Base-by-base conservation (phyloP, 2,113 vertebrate species). In the Theristicus caerulescens region DNA sequence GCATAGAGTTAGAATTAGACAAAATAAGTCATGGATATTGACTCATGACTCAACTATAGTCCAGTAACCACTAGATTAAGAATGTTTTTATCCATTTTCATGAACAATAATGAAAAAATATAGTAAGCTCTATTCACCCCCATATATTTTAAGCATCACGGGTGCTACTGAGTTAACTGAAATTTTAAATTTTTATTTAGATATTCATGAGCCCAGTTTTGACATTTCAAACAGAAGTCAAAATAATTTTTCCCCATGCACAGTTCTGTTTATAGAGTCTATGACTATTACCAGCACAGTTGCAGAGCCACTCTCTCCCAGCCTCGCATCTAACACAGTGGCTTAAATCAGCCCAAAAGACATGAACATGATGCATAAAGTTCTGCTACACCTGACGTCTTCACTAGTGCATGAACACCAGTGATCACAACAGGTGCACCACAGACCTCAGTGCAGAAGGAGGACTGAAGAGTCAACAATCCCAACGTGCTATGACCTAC, bases 401-500 rank as follows among this genome's bases (percentile, higher is more conserved):
- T 38, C n/a, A 52, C 52, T 52, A 32, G 20, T n/a, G 38, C 1
- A 0, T 40, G 57, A 76, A 46, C 32, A 32, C 34, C 13, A 54
- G 49, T 29, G 55, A 86, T 69, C n/a, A 82, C 64, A 80, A 46
- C 32, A 78, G 22, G 47, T 66, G 72, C 42, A 27, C 21, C 42
- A 36, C 15, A 70, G n/a, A 26, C 11, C 55, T 61, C 3, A 2
- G 52, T 82, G 49, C 61, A 57, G 55, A 32, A 70, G 61, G 17
- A 61, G 36, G 84, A 59, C 59, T 59, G 31, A 36, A 66, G 16
- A 52, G 19, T 5, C 34, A 81, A 46, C 19, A 62, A 7, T 47
- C 52, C 34, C 18, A 16, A 44, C 0, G 0, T 13, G 32, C 55
- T 8, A 1, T 62, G 47, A 57, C 65, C 58, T 66, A 25, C 62